phyloP scores from a whole-genome alignment of 2,888 invertebrate genomes.

The Oscheius sp. region DNA sequence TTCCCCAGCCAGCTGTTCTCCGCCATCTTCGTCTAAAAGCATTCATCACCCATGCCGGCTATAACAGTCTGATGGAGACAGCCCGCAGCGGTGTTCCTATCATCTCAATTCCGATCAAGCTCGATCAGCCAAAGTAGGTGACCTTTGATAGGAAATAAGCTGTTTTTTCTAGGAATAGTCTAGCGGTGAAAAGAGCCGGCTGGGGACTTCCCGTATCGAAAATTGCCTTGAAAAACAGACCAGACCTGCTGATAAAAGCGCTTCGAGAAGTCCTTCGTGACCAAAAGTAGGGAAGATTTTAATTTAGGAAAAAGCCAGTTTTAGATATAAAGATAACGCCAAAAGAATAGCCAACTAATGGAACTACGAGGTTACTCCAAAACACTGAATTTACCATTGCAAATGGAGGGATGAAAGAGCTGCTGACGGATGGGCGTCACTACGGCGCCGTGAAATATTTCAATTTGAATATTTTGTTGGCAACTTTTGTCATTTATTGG shows the following conservation, averaged over 20 bases:
- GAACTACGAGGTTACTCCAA: slow-evolving; percentile 41
- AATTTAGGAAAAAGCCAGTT: too few relatives aligned
- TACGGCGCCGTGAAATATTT: slow-evolving; percentile 27
- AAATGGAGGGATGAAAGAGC: slow-evolving; percentile 45
- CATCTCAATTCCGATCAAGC: slow-evolving; percentile 47
- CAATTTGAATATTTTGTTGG: slow-evolving; percentile 42
- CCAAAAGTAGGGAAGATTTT: slow-evolving; percentile 18
- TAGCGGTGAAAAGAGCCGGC: slow-evolving; percentile 50
- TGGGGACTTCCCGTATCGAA: slow-evolving; percentile 54
- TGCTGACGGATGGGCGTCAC: slow-evolving; percentile 31
- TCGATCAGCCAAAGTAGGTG: slow-evolving; percentile 43
- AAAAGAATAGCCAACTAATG: slow-evolving; percentile 43
- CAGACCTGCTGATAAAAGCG: slow-evolving; percentile 32
- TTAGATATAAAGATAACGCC: slow-evolving; percentile 43
- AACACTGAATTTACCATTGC: slow-evolving; percentile 46
- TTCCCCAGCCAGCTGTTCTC: slow-evolving; percentile 39
- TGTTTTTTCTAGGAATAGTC: slow-evolving; percentile 40
- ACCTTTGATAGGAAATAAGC: too few relatives aligned
- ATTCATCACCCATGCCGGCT: slow-evolving; percentile 64
- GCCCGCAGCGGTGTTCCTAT: slow-evolving; percentile 54
- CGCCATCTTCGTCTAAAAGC: slow-evolving; percentile 42
- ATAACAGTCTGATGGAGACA: slow-evolving; percentile 61
- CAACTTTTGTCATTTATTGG: too few relatives aligned
- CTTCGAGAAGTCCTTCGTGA: slow-evolving; percentile 39
- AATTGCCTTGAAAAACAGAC: slow-evolving; percentile 32